Percentiles rank a stretch among this genome's conserved stretches.
Conservation (phyloP, 2,888 invertebrate species). For the Drosophila hawaiiensis region DNA sequence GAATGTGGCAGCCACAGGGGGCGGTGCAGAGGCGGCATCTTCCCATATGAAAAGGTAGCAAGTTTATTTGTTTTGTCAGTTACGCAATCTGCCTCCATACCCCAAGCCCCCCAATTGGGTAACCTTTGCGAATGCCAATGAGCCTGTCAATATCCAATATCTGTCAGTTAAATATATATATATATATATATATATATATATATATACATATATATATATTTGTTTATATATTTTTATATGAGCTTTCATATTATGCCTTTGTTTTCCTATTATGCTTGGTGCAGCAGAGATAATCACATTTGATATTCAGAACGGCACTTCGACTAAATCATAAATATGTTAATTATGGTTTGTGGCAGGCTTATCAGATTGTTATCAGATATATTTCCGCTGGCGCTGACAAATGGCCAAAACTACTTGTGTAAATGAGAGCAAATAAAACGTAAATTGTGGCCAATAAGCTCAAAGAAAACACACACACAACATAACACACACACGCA, state of each 20-base stretch:
- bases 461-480: slow-evolving; percentile 38
- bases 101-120: background rate
- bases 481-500: slow-evolving; percentile 22
- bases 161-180: slow-evolving; percentile 3
- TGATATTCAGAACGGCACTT: slow-evolving; percentile 51
- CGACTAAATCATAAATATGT: slow-evolving; percentile 12
- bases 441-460: slow-evolving; percentile 66
- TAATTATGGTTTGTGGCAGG: slow-evolving; percentile 12
- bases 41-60: slow-evolving; percentile 39
- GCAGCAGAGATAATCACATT: slow-evolving; percentile 20
- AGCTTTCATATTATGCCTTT: background rate
- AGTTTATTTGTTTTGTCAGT: slow-evolving; percentile 70
- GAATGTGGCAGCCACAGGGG: slow-evolving; percentile 36
- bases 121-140: slow-evolving; percentile 38
- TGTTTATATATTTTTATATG: background rate
- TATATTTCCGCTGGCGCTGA: background rate
- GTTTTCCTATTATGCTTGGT: background rate
- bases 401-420: slow-evolving; percentile 8
- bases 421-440: slow-evolving; percentile 60
- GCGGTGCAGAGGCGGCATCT: background rate
- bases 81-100: slow-evolving; percentile 18
- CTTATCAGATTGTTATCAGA: background rate
- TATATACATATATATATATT: background rate
- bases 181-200: background rate
- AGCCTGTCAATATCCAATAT: slow-evolving; percentile 35